phyloP scores from a whole-genome alignment of 2,888 invertebrate species.

The Sialis fuliginosa region DNA sequence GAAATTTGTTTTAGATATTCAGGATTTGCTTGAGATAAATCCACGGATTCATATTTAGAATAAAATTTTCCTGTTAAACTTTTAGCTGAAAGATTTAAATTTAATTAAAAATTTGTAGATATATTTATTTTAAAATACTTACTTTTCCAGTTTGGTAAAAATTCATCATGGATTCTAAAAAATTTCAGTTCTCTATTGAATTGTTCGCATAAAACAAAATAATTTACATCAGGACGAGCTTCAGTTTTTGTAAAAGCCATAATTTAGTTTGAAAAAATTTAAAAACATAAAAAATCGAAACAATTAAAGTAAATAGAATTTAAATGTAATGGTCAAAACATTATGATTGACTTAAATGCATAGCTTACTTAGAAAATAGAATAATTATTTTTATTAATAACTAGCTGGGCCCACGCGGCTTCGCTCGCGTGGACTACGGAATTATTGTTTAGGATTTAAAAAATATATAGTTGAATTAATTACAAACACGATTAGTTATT shows the following conservation, averaged over 20 bases:
- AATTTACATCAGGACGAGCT: neutral
- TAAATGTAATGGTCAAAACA: no score
- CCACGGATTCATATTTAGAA: conserved; percentile 16
- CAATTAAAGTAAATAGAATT: no score
- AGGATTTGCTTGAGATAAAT: conserved; percentile 10
- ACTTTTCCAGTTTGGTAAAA: neutral
- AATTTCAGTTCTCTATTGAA: neutral
- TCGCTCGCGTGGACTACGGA: no score
- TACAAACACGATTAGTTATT: no score
- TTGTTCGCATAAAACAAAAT: neutral
- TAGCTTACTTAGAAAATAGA: no score
- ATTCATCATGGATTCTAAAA: neutral
- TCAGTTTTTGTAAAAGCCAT: neutral
- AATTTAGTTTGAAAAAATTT: neutral
- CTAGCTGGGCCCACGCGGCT: no score
- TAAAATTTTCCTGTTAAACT: conserved; percentile 18
- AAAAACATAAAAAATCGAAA: neutral
- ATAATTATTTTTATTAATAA: no score
- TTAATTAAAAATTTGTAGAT: neutral
- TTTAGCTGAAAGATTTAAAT: neutral
- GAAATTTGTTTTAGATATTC: conserved; percentile 5
- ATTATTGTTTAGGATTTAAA: no score
- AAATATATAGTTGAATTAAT: no score
- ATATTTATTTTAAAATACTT: neutral
- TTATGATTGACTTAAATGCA: no score